phyloP scores from a whole-genome alignment of 2,113 vertebrate species.

The Phainopepla nitens region DNA sequence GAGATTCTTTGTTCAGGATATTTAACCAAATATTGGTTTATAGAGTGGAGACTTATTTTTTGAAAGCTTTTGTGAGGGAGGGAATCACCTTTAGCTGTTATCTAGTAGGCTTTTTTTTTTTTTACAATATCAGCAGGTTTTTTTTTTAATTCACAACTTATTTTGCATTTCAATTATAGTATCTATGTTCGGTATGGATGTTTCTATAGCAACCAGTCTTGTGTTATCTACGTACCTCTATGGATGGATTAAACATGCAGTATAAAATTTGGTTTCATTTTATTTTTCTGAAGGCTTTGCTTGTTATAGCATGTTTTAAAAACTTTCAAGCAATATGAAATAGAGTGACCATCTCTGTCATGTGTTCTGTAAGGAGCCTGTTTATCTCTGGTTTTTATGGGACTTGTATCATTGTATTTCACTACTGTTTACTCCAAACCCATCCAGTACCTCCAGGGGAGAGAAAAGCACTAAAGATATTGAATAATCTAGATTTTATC shows the following conservation, averaged over 20 bases:
- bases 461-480: neutral
- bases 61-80: neutral
- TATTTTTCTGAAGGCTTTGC: neutral
- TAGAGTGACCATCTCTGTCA: neutral
- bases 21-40: neutral
- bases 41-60: neutral
- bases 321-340: neutral
- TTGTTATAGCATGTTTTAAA: neutral
- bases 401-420: neutral
- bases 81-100: neutral
- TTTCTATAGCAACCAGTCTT: conserved; percentile 22
- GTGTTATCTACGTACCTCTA: neutral
- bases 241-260: neutral
- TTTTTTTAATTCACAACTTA: neutral
- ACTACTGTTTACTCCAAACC: neutral
- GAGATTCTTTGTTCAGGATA: neutral
- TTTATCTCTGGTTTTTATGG: neutral
- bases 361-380: neutral
- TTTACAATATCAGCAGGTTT: neutral
- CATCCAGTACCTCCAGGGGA: neutral
- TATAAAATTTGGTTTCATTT: neutral
- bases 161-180: neutral
- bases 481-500: neutral
- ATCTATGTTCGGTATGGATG: neutral
- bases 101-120: neutral